Conservation (phyloP, 2,113 vertebrate genomes). For the Gadus macrocephalus region DNA sequence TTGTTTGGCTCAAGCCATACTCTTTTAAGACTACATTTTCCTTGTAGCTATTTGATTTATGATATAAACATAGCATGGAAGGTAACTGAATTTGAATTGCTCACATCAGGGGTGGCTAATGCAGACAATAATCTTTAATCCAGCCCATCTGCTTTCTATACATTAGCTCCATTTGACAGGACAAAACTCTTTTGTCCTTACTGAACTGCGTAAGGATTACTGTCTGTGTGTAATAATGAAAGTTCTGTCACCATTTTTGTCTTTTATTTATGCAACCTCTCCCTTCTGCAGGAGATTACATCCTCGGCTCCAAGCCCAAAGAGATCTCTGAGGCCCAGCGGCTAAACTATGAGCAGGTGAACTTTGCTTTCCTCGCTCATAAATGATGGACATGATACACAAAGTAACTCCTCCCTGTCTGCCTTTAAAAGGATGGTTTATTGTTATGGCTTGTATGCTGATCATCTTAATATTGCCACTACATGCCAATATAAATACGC, state of each 20-base stretch:
- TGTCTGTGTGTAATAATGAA: neutral
- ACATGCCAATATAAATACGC: too few species aligned
- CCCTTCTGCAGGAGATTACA: slow-evolving; percentile 88
- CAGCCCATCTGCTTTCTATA: neutral
- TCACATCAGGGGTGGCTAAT: too few species aligned
- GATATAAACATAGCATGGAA: too few species aligned
- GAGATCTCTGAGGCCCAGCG: slow-evolving; percentile 97
- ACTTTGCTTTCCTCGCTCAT: neutral
- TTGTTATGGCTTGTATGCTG: too few species aligned
- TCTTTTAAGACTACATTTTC: neutral
- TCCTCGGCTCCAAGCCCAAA: slow-evolving; percentile 97
- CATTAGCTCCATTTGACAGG: neutral
- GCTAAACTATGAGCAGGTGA: slow-evolving; percentile 98
- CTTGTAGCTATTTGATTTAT: neutral
- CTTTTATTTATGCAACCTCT: neutral
- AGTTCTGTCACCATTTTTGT: neutral
- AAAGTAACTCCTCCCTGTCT: too few species aligned
- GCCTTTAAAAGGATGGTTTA: too few species aligned
- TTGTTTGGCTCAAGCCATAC: neutral
- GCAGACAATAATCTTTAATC: neutral
- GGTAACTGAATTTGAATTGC: too few species aligned
- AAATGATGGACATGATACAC: too few species aligned
- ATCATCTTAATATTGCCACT: too few species aligned
- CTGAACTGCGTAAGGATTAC: neutral
- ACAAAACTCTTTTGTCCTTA: neutral